These are phyloP conservation scores for Platichthys stellatus DNA, from an alignment of 2,113 vertebrate species.

Conservation along the genomic window DNA sequence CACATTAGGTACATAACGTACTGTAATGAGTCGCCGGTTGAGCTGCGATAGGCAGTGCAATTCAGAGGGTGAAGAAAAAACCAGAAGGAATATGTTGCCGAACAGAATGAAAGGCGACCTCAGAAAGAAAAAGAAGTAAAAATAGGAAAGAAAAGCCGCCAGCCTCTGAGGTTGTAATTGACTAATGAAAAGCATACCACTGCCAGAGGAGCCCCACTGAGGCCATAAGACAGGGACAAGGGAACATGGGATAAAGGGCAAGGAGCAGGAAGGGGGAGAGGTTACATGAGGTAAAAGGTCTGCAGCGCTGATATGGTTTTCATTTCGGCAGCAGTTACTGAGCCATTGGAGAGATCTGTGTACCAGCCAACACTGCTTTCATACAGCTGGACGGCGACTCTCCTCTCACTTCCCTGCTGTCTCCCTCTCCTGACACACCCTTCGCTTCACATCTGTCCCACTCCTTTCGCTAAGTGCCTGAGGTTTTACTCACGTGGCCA, in stretches of 20 bases:
- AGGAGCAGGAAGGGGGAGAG: conserved; percentile 24
- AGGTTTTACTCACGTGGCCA: conserved; percentile 35
- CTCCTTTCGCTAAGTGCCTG: conserved; percentile 21
- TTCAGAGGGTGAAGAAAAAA: neutral
- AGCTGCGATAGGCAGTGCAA: conserved; percentile 16
- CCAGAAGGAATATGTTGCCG: neutral
- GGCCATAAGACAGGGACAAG: conserved; percentile 8
- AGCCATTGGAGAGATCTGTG: conserved; percentile 19
- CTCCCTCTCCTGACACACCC: conserved; percentile 47
- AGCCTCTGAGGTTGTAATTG: conserved; percentile 42
- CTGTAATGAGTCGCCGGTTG: conserved; percentile 12
- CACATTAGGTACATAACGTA: conserved; percentile 12
- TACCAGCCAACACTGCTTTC: conserved; percentile 47
- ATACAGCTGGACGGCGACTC: conserved; percentile 46
- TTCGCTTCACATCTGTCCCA: conserved; percentile 39
- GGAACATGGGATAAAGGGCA: neutral
- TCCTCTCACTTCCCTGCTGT: neutral
- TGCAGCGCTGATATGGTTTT: conserved; percentile 42
- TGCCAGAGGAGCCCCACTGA: conserved; percentile 15
- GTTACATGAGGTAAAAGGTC: conserved; percentile 58
- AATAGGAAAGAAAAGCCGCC: conserved; percentile 24
- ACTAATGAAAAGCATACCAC: conserved; percentile 51
- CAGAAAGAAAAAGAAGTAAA: conserved; percentile 18
- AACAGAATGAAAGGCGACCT: conserved; percentile 9
- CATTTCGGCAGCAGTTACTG: conserved; percentile 49